A percentile compares a stretch with the other conserved stretches of the same genome.
phyloP scores from a whole-genome alignment of 1,140 invertebrate species.

The Camponotus floridanus region DNA sequence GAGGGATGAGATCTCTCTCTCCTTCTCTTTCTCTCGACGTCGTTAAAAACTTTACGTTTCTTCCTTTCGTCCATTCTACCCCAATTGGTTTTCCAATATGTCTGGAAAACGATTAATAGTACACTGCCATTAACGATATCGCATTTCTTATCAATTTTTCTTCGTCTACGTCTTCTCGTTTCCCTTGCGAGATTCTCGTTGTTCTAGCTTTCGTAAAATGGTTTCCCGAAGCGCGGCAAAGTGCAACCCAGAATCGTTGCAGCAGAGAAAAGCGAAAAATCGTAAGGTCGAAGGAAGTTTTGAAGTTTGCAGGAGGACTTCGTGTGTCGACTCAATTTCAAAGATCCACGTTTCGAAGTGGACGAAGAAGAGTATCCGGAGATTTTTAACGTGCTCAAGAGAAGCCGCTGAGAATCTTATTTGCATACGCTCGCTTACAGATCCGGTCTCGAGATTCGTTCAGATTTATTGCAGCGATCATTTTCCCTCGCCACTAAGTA shows the following conservation, averaged over 20 bases:
- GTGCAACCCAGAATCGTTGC: slow-evolving; percentile 36
- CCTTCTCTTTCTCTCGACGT: not conserved
- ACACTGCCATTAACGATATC: slow-evolving; percentile 52
- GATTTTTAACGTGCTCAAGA: slow-evolving; percentile 43
- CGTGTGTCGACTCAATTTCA: slow-evolving; percentile 40
- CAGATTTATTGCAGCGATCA: slow-evolving; percentile 48
- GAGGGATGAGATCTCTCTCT: slow-evolving; percentile 7
- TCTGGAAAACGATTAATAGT: slow-evolving; percentile 48
- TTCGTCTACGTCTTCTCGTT: not conserved
- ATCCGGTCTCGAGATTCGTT: slow-evolving; percentile 36
- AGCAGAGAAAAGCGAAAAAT: not conserved
- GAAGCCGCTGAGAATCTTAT: slow-evolving; percentile 43
- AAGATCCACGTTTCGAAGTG: not conserved
- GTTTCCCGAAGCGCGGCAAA: not conserved
- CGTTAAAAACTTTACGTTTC: slow-evolving; percentile 56
- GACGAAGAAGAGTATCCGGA: slow-evolving; percentile 19
- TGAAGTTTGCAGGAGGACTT: slow-evolving; percentile 10
- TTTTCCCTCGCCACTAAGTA: slow-evolving; percentile 27
- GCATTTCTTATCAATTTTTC: slow-evolving; percentile 58
- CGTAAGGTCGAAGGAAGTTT: slow-evolving; percentile 27
- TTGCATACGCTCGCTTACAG: slow-evolving; percentile 23
- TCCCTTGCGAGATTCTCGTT: slow-evolving; percentile 29
- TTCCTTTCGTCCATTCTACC: slow-evolving; percentile 22
- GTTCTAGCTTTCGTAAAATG: slow-evolving; percentile 1
- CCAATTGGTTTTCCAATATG: slow-evolving; percentile 58